Evolutionary conservation across 2,797 vertebrate genomes (phyloP), one percentile per base, ranked within the genome.

Genomic region (Oceanodroma leucorhoa): DNA sequence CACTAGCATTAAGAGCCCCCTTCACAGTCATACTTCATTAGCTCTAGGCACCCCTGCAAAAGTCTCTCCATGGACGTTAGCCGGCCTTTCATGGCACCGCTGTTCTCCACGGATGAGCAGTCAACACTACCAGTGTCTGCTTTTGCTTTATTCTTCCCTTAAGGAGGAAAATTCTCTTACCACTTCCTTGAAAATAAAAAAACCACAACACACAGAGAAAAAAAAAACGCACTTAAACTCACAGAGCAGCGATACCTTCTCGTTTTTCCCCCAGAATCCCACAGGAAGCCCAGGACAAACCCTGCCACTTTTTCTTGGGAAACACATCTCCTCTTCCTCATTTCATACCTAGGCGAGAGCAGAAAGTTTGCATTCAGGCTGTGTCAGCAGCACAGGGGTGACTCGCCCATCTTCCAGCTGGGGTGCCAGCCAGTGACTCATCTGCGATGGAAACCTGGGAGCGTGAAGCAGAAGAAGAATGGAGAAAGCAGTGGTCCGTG

Each of bases 341-440:
- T 51, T 30, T 72, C 36, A 14, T 40, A 70, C 36, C 62, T 77
- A 72, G 60, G 57, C 2, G 1, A 83, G 61, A 89, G 72, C 62
- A 64, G 54, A 82, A 83, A 72, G 67, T 67, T 81, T 92, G 75
- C 24, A 45, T 85, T 85, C 78, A 66, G 71, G 69, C 87, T 90
- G 48, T 84, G 80, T 96, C 71, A 94, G 87, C 36, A 72, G 62
- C 62, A 76, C 8, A 2, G 55, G 57, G 86, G 60, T n/a, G 58
- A 76, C 45, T 90, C 0, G 1, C 81, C 84, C 66, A 58, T 93
- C 89, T 92, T 89, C 77, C 65, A 72, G 48, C 45, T 17, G 19
- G 65, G 83, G 55, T 86, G 84, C 87, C 89, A 95, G 61, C 64
- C 58, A 77, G 65, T 92, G 94, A 94, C 78, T 97, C 94, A 87